These are phyloP conservation scores for Bryconaethiops microstoma DNA, from an alignment of 2,797 vertebrate species.

Conservation along the genomic window DNA sequence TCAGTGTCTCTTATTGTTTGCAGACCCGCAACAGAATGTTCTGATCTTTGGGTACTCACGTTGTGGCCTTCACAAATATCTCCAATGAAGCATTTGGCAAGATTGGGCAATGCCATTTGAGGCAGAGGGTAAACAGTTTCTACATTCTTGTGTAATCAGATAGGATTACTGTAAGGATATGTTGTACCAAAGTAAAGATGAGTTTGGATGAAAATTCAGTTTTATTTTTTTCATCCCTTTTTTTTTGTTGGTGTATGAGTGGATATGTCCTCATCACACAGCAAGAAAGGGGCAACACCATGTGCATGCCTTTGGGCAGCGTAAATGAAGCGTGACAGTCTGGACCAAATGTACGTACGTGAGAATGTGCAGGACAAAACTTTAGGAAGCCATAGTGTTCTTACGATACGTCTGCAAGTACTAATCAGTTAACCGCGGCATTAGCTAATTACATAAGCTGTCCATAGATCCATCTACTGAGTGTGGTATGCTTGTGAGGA, in stretches of 20 bases:
- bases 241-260: background rate
- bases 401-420: background rate
- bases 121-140: background rate
- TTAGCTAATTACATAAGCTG: too few species aligned
- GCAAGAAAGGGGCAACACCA: background rate
- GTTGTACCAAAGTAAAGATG: slow-evolving; percentile 4
- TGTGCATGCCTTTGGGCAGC: background rate
- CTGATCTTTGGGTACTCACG: background rate
- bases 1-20: slow-evolving; percentile 6
- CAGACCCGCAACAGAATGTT: slow-evolving; percentile 15
- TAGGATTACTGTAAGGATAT: background rate
- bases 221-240: background rate
- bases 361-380: background rate
- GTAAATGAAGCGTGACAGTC: background rate
- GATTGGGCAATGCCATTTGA: background rate
- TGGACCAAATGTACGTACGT: background rate
- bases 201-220: background rate
- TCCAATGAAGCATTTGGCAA: slow-evolving; percentile 19
- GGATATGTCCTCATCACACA: background rate
- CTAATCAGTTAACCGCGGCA: background rate
- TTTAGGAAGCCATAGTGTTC: background rate
- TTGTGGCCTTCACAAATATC: slow-evolving; percentile 4
- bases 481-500: too few species aligned
- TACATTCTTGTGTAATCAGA: background rate
- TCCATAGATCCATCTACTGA: too few species aligned